Conservation (phyloP, 2,113 vertebrate species). For the Ariopsis seemanni region DNA sequence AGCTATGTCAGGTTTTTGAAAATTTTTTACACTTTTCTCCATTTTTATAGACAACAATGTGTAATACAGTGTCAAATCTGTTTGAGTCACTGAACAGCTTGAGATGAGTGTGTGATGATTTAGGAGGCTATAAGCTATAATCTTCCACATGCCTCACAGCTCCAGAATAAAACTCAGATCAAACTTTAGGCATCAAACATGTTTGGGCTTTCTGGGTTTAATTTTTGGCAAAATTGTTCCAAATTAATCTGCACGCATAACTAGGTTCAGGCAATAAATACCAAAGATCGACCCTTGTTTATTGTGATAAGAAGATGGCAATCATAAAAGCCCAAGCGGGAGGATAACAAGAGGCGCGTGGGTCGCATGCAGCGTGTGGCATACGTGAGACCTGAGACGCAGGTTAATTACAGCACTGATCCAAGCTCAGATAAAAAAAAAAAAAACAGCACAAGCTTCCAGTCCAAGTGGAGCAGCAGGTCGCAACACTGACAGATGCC, state of each 20-base stretch:
- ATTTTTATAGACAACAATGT: not conserved
- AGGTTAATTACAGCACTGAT: constrained; percentile 82
- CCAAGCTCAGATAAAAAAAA: constrained; percentile 55
- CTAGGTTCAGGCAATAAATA: constrained; percentile 51
- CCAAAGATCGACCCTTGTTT: not conserved
- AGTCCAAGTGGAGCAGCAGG: constrained; percentile 68
- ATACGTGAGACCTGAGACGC: constrained; percentile 60
- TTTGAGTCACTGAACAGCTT: not conserved
- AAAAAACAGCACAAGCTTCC: constrained; percentile 57
- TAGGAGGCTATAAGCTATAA: not conserved
- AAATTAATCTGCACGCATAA: constrained; percentile 62
- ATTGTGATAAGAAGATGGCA: constrained; percentile 47
- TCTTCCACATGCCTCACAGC: not conserved
- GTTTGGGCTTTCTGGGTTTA: constrained; percentile 14
- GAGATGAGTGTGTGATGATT: not conserved
- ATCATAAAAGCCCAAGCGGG: constrained; percentile 39
- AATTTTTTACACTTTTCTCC: not conserved
- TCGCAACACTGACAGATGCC: constrained; percentile 72
- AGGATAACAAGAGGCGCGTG: constrained; percentile 54
- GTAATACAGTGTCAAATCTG: not conserved
- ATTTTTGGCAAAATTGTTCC: not conserved
- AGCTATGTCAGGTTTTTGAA: not conserved
- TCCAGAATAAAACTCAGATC: not conserved
- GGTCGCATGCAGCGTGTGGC: constrained; percentile 32
- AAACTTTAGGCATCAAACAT: constrained; percentile 45